Evolutionary conservation across 2,888 invertebrate genomes (phyloP).

Genomic region (Stenoptilia bipunctidactyla): DNA sequence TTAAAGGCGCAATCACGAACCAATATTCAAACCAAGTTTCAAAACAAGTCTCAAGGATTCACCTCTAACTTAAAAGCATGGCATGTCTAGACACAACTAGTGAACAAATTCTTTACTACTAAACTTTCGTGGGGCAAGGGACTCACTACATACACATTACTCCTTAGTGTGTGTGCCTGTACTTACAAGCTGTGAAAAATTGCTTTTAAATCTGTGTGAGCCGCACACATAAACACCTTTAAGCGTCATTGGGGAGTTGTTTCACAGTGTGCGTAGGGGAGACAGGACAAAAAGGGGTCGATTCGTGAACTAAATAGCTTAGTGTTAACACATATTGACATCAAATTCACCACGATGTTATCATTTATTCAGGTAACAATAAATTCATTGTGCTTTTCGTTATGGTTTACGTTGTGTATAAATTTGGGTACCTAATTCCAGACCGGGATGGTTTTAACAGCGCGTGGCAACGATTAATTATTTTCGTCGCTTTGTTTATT

Average conservation of each 20-base stretch:
- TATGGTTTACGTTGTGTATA: constrained; percentile 30
- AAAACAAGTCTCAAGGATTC: constrained; percentile 29
- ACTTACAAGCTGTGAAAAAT: constrained; percentile 61
- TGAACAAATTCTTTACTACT: constrained; percentile 64
- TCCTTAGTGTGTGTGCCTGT: constrained; percentile 47
- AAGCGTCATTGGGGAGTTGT: constrained; percentile 23
- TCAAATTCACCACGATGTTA: constrained; percentile 70
- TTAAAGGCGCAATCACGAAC: too few species aligned
- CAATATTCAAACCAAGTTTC: too few species aligned
- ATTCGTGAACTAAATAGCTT: constrained; percentile 71
- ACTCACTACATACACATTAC: constrained; percentile 49
- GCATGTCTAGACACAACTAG: constrained; percentile 67
- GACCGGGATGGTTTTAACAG: constrained; percentile 22
- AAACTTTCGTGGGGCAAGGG: constrained; percentile 63
- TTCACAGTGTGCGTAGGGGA: constrained; percentile 33
- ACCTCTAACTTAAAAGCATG: constrained; percentile 59
- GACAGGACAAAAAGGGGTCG: constrained; percentile 42
- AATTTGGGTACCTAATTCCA: constrained; percentile 27
- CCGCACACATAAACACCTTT: constrained; percentile 24
- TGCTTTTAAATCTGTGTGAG: constrained; percentile 43
- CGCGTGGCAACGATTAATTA: constrained; percentile 51
- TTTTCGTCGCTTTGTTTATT: constrained; percentile 56
- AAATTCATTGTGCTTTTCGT: constrained; percentile 54
- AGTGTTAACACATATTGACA: constrained; percentile 73
- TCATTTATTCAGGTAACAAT: constrained; percentile 68